Conservation (phyloP, 2,888 invertebrate species). For the Hydrotaea cyrtoneurina region DNA sequence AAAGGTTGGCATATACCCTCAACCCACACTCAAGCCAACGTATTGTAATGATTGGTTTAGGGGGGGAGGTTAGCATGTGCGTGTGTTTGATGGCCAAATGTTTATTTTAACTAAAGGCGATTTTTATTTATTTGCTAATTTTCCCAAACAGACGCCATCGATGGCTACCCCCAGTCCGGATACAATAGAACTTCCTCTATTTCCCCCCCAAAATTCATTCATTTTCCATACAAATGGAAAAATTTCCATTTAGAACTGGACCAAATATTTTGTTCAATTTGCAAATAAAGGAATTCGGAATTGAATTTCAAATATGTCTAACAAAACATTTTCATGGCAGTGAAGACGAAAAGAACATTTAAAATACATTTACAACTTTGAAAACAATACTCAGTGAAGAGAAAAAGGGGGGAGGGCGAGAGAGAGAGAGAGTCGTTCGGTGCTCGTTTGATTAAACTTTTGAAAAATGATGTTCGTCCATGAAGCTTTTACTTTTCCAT, state of each 20-base stretch:
- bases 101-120: conserved; percentile 61
- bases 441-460: conserved; percentile 48
- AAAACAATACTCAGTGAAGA: not conserved
- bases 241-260: conserved; percentile 7
- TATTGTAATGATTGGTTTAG: not conserved
- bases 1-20: not conserved
- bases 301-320: not conserved
- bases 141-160: conserved; percentile 69
- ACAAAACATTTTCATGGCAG: not conserved
- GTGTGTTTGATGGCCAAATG: conserved; percentile 47
- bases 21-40: not conserved
- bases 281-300: conserved; percentile 72
- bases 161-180: conserved; percentile 71
- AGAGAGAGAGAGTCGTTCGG: not conserved
- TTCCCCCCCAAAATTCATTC: conserved; percentile 2
- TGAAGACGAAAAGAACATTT: not conserved
- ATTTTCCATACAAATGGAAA: conserved; percentile 7
- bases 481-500: conserved; percentile 52
- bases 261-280: conserved; percentile 61
- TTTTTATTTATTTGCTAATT: conserved; percentile 63
- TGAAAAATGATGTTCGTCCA: conserved; percentile 62
- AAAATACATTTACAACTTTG: not conserved
- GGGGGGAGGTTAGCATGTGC: conserved; percentile 16
- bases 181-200: conserved; percentile 71
- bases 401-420: not conserved